phyloP scores from a whole-genome alignment of 1,140 invertebrate genomes.

The Globodera rostochiensis region DNA sequence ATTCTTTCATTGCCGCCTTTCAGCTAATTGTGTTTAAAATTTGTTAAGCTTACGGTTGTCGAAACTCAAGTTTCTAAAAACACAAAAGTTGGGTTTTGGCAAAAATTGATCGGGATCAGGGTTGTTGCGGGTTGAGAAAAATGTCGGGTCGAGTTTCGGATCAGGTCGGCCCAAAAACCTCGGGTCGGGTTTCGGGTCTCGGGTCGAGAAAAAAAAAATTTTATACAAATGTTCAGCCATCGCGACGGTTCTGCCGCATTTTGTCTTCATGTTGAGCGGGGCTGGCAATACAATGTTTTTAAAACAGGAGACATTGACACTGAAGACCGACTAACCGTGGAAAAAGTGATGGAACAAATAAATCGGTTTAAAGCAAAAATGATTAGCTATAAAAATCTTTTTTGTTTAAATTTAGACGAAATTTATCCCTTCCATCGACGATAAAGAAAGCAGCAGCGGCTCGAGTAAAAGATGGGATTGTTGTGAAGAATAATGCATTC shows the following conservation, averaged over 20 bases:
- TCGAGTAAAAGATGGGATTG: neutral
- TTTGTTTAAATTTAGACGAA: neutral
- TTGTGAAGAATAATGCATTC: neutral
- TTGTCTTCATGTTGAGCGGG: constrained; percentile 53
- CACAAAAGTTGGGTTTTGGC: no score
- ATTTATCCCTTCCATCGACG: neutral
- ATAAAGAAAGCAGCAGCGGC: neutral
- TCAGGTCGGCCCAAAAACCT: no score
- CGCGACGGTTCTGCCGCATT: constrained; percentile 59
- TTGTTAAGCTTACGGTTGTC: no score
- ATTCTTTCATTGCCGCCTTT: no score
- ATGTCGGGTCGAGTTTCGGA: no score
- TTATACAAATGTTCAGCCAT: constrained; percentile 49
- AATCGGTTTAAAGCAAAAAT: neutral
- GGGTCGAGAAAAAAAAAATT: no score
- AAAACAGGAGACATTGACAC: constrained; percentile 60
- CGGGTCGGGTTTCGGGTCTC: no score
- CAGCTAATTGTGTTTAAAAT: no score
- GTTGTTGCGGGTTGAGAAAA: no score
- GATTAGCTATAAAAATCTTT: neutral
- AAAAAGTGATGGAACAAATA: constrained; percentile 52
- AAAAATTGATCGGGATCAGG: no score
- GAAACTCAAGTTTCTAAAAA: no score
- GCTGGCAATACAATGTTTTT: constrained; percentile 65
- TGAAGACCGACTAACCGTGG: constrained; percentile 54